Evolutionary conservation across 2,797 vertebrate genomes (phyloP).

Genomic region (Xiphophorus birchmanni): DNA sequence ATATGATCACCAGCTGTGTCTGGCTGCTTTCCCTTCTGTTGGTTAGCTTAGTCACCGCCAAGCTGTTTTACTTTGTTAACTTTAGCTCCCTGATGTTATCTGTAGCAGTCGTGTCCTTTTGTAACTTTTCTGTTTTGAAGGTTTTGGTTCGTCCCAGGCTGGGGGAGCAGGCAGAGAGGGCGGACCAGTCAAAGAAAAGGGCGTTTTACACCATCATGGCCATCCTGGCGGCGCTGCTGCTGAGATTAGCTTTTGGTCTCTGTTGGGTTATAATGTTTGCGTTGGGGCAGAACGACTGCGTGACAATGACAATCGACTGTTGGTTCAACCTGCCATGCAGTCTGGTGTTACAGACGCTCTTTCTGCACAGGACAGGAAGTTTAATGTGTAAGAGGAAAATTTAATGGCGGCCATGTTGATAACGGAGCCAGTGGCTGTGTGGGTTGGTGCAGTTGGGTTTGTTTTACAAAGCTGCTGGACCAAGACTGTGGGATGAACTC

Average conservation of each 20-base stretch:
- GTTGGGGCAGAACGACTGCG: rapidly evolving
- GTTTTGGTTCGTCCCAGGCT: conserved; percentile 38
- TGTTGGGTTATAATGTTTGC: rapidly evolving
- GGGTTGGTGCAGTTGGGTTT: background rate
- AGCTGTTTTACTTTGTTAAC: background rate
- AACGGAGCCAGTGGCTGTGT: background rate
- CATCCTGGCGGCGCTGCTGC: conserved; percentile 8
- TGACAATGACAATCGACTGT: rapidly evolving
- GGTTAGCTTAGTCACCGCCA: background rate
- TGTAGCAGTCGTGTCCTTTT: conserved; percentile 13
- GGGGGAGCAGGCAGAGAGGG: background rate
- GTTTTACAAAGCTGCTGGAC: no score
- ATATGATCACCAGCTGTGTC: background rate
- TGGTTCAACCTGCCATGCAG: conserved; percentile 13
- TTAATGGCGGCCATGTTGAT: background rate
- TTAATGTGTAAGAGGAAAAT: background rate
- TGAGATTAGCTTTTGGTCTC: background rate
- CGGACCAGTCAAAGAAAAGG: conserved; percentile 21
- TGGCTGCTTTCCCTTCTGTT: background rate
- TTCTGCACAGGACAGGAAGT: conserved; percentile 31
- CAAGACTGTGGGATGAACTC: no score
- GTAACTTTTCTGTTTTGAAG: conserved; percentile 34
- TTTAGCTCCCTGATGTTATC: rapidly evolving
- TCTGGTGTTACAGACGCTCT: conserved; percentile 44
- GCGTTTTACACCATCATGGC: conserved; percentile 23